phyloP scores from a whole-genome alignment of 1,140 invertebrate species.

The Apocrypta bakeri region DNA sequence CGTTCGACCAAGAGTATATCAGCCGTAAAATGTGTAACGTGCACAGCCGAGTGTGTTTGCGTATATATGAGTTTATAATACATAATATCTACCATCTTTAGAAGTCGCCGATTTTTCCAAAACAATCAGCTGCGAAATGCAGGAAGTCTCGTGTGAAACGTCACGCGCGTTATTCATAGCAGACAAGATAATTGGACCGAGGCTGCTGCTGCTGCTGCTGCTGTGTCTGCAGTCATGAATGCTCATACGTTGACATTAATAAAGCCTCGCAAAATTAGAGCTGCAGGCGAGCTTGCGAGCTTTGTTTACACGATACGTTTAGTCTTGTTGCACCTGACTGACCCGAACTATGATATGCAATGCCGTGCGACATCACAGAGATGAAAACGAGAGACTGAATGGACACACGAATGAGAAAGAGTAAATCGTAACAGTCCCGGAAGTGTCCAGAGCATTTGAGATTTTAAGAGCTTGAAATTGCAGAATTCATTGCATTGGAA shows the following conservation, averaged over 20 bases:
- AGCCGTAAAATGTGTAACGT: not conserved
- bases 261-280: conserved; percentile 7
- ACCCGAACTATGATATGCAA: not conserved
- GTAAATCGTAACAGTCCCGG: too few species aligned
- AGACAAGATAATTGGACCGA: conserved; percentile 61
- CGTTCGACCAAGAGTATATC: not conserved
- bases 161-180: conserved; percentile 57
- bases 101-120: not conserved
- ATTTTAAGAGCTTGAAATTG: not conserved
- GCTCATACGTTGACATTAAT: not conserved
- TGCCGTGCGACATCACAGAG: not conserved
- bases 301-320: not conserved
- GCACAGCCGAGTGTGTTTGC: too few species aligned
- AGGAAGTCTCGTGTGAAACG: conserved; percentile 10
- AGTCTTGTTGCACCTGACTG: not conserved
- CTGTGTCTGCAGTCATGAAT: not conserved
- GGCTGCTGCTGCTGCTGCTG: not conserved
- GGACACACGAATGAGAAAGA: not conserved
- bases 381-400: not conserved
- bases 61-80: too few species aligned
- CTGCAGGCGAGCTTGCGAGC: too few species aligned
- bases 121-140: not conserved
- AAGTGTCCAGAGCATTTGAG: not conserved
- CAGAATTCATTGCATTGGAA: not conserved
- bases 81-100: too few species aligned